Evolutionary conservation across 2,888 invertebrate species (phyloP).

Genomic region (Tetropium fuscum): DNA sequence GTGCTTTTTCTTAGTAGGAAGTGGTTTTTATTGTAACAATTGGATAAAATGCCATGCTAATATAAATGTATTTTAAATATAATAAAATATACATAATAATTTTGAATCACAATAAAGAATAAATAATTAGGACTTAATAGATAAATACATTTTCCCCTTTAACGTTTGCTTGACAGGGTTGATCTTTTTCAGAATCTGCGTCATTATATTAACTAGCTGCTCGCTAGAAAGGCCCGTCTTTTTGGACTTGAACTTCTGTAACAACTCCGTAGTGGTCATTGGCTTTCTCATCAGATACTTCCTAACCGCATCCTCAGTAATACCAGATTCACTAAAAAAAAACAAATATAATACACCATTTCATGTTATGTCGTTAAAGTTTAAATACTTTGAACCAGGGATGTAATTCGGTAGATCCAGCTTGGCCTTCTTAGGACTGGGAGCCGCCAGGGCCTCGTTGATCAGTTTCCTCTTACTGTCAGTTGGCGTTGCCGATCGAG

Average conservation of each 20-base stretch:
- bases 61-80: conserved; percentile 8
- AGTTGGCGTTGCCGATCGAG: conserved; percentile 68
- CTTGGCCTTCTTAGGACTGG: conserved; percentile 70
- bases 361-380: conserved; percentile 9
- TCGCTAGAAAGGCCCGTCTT: conserved; percentile 92
- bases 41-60: no score
- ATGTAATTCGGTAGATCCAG: conserved; percentile 68
- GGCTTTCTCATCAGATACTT: conserved; percentile 96
- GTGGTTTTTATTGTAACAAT: no score
- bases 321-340: conserved; percentile 82
- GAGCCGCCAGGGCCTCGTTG: conserved; percentile 65
- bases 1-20: no score
- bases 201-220: conserved; percentile 93
- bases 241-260: conserved; percentile 96
- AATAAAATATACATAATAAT: neutral
- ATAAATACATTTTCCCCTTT: conserved; percentile 95
- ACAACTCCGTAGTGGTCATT: conserved; percentile 95
- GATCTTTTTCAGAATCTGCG: conserved; percentile 93
- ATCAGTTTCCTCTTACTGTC: conserved; percentile 64
- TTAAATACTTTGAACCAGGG: conserved; percentile 66
- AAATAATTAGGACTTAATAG: conserved; percentile 74
- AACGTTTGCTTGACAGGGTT: conserved; percentile 93
- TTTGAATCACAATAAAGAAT: conserved; percentile 3
- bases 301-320: conserved; percentile 94
- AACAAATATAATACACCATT: conserved; percentile 20